Evolutionary conservation across 1,140 invertebrate genomes (phyloP).

Genomic region (Metopolophium dirhodum): DNA sequence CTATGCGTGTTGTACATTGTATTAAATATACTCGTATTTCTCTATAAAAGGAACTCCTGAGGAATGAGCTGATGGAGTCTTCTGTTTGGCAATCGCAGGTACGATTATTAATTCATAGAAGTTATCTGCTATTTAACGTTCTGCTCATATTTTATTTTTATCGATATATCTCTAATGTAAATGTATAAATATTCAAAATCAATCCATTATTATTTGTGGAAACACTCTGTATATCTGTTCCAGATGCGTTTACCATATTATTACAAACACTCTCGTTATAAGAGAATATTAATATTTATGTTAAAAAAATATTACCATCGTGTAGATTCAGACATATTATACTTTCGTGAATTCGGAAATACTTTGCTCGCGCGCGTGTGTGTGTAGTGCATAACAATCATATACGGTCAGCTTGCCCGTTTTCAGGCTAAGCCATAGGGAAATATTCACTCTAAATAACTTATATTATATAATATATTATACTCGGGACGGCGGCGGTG

Average conservation of each 20-base stretch:
- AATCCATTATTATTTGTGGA: neutral
- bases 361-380: neutral
- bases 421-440: neutral
- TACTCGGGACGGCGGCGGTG: neutral
- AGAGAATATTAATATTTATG: neutral
- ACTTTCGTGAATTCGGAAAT: neutral
- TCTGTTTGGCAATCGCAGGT: neutral
- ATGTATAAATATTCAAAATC: neutral
- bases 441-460: constrained; percentile 21
- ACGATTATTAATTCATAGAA: neutral
- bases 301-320: neutral
- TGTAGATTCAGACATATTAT: too few species aligned
- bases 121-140: neutral
- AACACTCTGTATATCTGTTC: neutral
- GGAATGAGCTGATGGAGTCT: neutral
- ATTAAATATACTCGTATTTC: too few species aligned
- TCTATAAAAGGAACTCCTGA: neutral
- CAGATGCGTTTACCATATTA: neutral
- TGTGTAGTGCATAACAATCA: neutral
- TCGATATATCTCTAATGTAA: neutral
- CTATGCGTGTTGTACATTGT: neutral
- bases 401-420: neutral
- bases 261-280: neutral
- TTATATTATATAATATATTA: neutral
- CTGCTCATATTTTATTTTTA: neutral